Evolutionary conservation across 2,888 invertebrate genomes (phyloP), one percentile per base, ranked within the genome.

Genomic region (Phytoseiulus persimilis): DNA sequence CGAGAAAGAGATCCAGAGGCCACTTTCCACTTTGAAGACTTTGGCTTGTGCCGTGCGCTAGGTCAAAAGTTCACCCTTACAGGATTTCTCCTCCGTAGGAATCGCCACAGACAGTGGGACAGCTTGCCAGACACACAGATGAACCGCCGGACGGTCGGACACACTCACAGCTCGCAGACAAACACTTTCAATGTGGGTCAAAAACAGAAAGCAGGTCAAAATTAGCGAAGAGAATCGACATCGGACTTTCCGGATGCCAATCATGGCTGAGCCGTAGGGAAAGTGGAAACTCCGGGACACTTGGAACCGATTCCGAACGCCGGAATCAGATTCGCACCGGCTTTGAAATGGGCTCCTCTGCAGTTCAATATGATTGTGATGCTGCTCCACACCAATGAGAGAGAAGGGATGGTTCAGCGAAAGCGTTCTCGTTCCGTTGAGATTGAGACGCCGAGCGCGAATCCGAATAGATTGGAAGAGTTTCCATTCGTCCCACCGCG

Each of bases 11-110:
- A 65, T 28, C 28, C 28, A 28, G 2, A 23, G 65, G 9, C 65
- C 65, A 65, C 65, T 65, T 65, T 65, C 65, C 65, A 65, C 65
- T 65, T 65, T 65, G 65, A 65, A 65, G 65, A 65, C 65, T 65
- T 65, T 65, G 65, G 65, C 65, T 65, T 14, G 28, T 65, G 65
- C 65, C 65, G 28, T 23, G 28, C 65, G 65, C 65, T 65, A 18
- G 65, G 65, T 65, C 65, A 65, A 65, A 65, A 65, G 65, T 65
- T 65, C 65, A 65, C 18, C 14, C 65, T 65, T 65, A 65, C 65
- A 28, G 65, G 65, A 65, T 65, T 65, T 28, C 65, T 65, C 65
- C 65, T 65, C 18, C 65, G 65, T 65, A 65, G 65, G 65, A 65
- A 65, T 65, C 65, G 65, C 65, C 65, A 65, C 65, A 14, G 65